Base-by-base conservation (phyloP, 37 sponge, comb jelly and placozoan genomes). In the Amphimedon queenslandica region DNA sequence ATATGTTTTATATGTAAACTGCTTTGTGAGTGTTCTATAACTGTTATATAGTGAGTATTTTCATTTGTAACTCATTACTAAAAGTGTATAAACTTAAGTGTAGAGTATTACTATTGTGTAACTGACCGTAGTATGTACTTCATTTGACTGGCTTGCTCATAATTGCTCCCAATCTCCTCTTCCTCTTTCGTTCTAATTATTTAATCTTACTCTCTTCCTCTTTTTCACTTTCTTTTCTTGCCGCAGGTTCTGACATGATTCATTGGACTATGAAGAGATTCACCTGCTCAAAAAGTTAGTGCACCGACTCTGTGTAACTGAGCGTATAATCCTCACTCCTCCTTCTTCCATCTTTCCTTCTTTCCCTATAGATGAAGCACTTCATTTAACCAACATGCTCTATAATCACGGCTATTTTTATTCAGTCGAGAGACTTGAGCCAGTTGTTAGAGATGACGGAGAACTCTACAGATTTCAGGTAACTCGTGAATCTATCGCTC, bases 391-490 rank as follows among this genome's bases (percentile, higher is more conserved):
- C 55, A 67, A 41, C 40, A 39, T 86, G 67, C 53, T 86, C 32
- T 35, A 58, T 33, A 41, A 41, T 6, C 87, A 80, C 55, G 87
- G 87, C 20, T 86, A 47, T 66, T 70, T 86, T 66, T 86, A 75
- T 57, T 58, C 70, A 63, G 80, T 86, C 3, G 87, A 86, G 2
- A 68, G 76, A 2, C 27, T 53, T 4, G 58, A 57, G 6, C 24
- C 27, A 5, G 35, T 63, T 39, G 64, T 90, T 28, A 76, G 63
- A 71, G 90, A 90, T 51, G 90, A 90, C 57, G 69, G 73, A 0
- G 69, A 78, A 11, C 42, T 84, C 40, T 90, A 53, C 63, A 64
- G 85, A 57, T 84, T 90, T 37, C 90, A 90, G 82, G 90, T 84
- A 25, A 1, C 10, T 30, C 27, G 23, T 70, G 51, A 3, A n/a